A percentile compares a stretch with the other conserved stretches of the same genome.
phyloP scores from a whole-genome alignment of 2,113 vertebrate genomes.

The Petaurus breviceps region DNA sequence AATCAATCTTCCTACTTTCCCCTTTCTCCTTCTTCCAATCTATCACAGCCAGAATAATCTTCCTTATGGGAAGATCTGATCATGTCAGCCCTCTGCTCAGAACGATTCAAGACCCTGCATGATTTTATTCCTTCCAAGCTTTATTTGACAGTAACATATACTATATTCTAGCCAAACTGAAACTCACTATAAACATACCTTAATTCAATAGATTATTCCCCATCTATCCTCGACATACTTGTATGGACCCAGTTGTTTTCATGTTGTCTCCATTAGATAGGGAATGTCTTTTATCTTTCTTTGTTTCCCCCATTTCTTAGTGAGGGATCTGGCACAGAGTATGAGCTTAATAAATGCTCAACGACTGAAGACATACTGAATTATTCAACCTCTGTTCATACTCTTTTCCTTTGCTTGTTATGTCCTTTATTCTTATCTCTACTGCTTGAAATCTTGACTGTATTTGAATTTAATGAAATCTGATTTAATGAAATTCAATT shows the following conservation, averaged over 20 bases:
- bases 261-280: background rate
- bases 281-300: background rate
- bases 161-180: background rate
- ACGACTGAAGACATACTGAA: background rate
- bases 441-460: background rate
- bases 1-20: background rate
- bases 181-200: background rate
- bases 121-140: background rate
- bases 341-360: background rate
- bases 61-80: background rate
- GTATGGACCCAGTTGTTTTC: background rate
- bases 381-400: background rate
- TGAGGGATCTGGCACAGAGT: background rate
- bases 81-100: background rate
- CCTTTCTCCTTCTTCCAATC: background rate
- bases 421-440: background rate
- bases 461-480: background rate
- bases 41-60: background rate
- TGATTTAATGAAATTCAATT: background rate
- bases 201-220: background rate
- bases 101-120: background rate
- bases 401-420: background rate
- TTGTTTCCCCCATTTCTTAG: background rate
- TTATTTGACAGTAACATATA: background rate
- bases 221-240: background rate